These are phyloP conservation scores for Eupeodes corollae DNA, from an alignment of 1,140 invertebrate species.

Conservation along the genomic window DNA sequence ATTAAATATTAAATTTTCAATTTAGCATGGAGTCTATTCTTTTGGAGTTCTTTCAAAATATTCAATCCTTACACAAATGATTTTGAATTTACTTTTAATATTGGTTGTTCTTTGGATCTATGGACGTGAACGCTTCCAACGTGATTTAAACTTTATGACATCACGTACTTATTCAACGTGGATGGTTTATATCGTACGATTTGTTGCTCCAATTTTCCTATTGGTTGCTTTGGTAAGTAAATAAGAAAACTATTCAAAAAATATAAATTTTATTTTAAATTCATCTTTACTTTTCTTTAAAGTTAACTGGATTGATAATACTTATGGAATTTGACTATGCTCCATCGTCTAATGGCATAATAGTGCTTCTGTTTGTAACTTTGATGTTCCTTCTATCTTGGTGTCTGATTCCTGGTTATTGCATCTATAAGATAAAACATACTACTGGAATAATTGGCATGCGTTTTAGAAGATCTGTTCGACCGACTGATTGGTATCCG, in stretches of 20 bases:
- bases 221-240: conserved; percentile 16
- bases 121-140: conserved; percentile 54
- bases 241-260: no score
- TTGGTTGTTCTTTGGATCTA: conserved; percentile 64
- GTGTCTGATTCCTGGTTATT: conserved; percentile 23
- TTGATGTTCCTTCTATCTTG: conserved; percentile 12
- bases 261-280: no score
- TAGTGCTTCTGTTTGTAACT: no score
- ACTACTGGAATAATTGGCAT: conserved; percentile 16
- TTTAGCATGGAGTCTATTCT: conserved; percentile 24
- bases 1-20: no score
- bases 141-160: conserved; percentile 71
- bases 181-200: conserved; percentile 28
- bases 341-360: no score
- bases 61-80: conserved; percentile 58
- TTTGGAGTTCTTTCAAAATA: conserved; percentile 42
- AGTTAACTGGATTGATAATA: no score
- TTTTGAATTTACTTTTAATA: conserved; percentile 58
- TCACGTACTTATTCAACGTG: conserved; percentile 49
- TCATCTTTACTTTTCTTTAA: no score
- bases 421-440: conserved; percentile 14
- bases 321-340: no score
- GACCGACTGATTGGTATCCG: conserved; percentile 32
- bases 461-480: conserved; percentile 19
- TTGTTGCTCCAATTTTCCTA: conserved; percentile 24